Percentiles rank a stretch among this genome's conserved stretches.
Evolutionary conservation across 2,888 invertebrate genomes (phyloP).

Genomic region (Vanessa cardui): DNA sequence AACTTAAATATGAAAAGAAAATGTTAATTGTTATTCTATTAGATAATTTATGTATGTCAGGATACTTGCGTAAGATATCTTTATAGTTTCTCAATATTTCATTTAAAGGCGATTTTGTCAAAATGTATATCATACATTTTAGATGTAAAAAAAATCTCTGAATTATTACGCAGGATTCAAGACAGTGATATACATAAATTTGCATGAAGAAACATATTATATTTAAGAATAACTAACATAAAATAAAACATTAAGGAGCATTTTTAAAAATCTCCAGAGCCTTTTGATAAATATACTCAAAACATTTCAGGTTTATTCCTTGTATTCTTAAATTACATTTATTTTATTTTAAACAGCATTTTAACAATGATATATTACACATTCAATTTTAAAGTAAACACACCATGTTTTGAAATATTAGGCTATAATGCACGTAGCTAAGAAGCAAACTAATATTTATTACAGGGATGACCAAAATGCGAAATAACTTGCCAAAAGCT

Average conservation of each 20-base stretch:
- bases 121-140: background rate
- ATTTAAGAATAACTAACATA: background rate
- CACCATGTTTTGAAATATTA: conserved; percentile 16
- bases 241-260: background rate
- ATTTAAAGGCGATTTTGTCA: too few relatives aligned
- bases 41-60: background rate
- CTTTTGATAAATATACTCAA: background rate
- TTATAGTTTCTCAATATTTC: too few relatives aligned
- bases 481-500: conserved; percentile 26
- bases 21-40: background rate
- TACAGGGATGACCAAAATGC: conserved; percentile 26
- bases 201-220: background rate
- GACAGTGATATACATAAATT: background rate
- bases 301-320: background rate
- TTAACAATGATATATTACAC: conserved; percentile 13
- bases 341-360: conserved; percentile 1
- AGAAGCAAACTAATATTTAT: conserved; percentile 27
- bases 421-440: conserved; percentile 8
- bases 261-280: background rate
- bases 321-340: background rate
- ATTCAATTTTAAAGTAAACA: conserved; percentile 10
- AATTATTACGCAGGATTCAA: conserved; percentile 1
- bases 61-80: too few relatives aligned
- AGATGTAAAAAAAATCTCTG: background rate
- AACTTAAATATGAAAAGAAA: too few relatives aligned